A percentile compares a stretch with the other conserved stretches of the same genome.
Evolutionary conservation across 2,888 invertebrate species (phyloP).

Genomic region (Chelonus formosanus): DNA sequence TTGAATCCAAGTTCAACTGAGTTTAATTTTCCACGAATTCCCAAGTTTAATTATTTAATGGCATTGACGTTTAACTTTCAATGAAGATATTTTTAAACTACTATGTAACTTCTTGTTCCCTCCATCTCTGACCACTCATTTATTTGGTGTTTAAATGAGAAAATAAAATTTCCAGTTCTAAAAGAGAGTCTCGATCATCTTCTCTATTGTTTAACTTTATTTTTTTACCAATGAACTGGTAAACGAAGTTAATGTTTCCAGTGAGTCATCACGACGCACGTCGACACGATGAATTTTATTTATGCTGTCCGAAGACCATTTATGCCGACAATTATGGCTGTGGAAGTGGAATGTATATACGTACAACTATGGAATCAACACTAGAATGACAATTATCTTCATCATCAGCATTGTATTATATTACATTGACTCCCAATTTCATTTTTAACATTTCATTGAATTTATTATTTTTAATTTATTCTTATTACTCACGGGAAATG

Average conservation of each 20-base stretch:
- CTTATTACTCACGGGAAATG: too few relatives aligned
- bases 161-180: neutral
- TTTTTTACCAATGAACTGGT: constrained; percentile 1
- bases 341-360: constrained; percentile 25
- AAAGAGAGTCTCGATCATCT: neutral
- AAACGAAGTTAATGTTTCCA: constrained; percentile 6
- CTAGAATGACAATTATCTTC: constrained; percentile 12
- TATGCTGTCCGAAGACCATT: constrained; percentile 15
- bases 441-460: neutral
- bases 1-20: too few relatives aligned
- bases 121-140: too few relatives aligned
- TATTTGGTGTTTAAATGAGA: neutral
- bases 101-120: too few relatives aligned
- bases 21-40: too few relatives aligned
- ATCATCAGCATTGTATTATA: neutral
- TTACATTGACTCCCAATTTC: neutral
- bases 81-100: too few relatives aligned
- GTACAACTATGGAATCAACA: constrained; percentile 9
- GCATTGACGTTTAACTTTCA: too few relatives aligned
- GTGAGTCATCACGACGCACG: constrained; percentile 30
- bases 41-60: too few relatives aligned
- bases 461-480: neutral
- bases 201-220: neutral
- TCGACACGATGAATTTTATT: constrained; percentile 29
- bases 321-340: constrained; percentile 33